Evolutionary conservation across 2,113 vertebrate species (phyloP).

Genomic region (Hydrolagus affinis): DNA sequence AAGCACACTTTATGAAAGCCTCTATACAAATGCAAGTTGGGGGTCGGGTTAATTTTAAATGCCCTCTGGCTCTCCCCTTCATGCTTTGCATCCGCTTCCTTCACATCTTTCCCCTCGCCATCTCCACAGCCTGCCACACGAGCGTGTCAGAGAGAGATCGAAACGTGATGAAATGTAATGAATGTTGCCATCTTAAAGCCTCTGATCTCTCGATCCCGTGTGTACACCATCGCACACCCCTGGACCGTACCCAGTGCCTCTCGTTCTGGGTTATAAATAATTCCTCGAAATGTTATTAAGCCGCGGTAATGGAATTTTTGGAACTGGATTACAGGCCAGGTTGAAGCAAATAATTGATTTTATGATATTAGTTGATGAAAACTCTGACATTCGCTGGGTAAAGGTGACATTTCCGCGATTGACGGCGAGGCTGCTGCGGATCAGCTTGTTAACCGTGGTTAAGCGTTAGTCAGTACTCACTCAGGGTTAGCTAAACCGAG

Average conservation of each 20-base stretch:
- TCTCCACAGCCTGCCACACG: too few relatives aligned
- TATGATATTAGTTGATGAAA: background rate
- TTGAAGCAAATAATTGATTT: slow-evolving; percentile 5
- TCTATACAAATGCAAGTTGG: too few relatives aligned
- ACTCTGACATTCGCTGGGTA: background rate
- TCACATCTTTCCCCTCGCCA: background rate
- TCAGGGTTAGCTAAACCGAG: too few relatives aligned
- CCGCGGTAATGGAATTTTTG: background rate
- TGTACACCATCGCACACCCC: background rate
- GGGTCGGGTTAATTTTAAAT: too few relatives aligned
- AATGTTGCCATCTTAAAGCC: background rate
- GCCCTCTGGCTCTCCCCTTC: too few relatives aligned
- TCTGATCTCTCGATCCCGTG: background rate
- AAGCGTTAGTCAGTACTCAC: background rate
- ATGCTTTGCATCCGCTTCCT: background rate
- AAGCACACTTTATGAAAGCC: too few relatives aligned
- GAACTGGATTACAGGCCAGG: background rate
- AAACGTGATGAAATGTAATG: too few relatives aligned
- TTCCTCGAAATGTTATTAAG: background rate
- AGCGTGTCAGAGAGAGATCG: too few relatives aligned
- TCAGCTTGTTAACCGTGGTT: background rate
- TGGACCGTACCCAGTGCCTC: background rate
- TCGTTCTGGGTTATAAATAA: background rate
- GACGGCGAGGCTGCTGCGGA: background rate
- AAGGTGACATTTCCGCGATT: background rate